Evolutionary conservation across 1,140 invertebrate species (phyloP).

Genomic region (Ceratina australensis): DNA sequence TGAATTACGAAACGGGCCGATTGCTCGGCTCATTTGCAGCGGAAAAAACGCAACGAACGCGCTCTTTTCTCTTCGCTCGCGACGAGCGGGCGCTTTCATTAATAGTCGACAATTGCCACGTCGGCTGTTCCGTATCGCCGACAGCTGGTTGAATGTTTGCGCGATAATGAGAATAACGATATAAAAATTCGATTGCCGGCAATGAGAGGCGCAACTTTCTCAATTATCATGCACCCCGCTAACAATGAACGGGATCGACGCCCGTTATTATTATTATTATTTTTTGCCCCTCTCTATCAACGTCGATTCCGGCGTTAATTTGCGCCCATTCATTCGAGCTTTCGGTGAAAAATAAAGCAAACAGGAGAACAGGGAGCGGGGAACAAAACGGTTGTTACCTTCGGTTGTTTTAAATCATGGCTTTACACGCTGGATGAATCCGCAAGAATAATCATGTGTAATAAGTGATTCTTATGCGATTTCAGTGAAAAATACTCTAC

Average conservation of each 20-base stretch:
- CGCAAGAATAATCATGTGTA: too few relatives aligned
- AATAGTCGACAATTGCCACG: constrained; percentile 38
- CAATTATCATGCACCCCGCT: constrained; percentile 36
- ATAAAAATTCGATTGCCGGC: constrained; percentile 48
- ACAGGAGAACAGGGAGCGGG: background rate
- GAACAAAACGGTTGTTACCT: too few relatives aligned
- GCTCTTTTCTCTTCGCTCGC: background rate
- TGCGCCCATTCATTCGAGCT: constrained; percentile 14
- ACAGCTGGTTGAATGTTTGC: constrained; percentile 22
- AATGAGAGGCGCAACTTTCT: constrained; percentile 41
- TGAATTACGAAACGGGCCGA: constrained; percentile 14
- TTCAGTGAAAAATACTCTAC: too few relatives aligned
- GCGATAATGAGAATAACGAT: constrained; percentile 48
- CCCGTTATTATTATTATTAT: constrained; percentile 14
- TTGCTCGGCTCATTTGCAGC: constrained; percentile 35
- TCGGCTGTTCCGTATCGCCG: constrained; percentile 32
- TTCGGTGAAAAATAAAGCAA: constrained; percentile 20
- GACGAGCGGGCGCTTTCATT: constrained; percentile 3
- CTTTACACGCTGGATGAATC: too few relatives aligned
- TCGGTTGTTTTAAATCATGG: too few relatives aligned
- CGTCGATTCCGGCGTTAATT: constrained; percentile 27
- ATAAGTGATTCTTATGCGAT: too few relatives aligned
- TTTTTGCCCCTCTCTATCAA: background rate
- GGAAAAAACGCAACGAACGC: constrained; percentile 16
- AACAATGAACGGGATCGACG: constrained; percentile 23